A percentile compares a stretch with the other conserved stretches of the same genome.
phyloP scores from a whole-genome alignment of 2,797 vertebrate species.

The Megalops cyprinoides region DNA sequence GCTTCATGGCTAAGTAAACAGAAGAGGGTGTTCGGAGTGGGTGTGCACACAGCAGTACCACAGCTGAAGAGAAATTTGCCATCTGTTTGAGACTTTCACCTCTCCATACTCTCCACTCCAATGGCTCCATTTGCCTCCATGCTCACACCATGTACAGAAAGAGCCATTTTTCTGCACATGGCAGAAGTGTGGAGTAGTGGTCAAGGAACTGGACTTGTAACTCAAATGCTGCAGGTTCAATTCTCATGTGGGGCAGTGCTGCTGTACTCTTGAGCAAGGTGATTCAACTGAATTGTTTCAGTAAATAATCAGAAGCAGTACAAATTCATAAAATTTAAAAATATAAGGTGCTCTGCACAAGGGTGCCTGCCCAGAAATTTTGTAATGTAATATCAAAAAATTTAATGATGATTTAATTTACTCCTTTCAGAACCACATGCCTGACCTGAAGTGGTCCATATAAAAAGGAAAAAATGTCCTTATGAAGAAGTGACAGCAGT shows the following conservation, averaged over 20 bases:
- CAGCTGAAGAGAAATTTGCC: constrained; percentile 55
- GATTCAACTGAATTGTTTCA: too few species aligned
- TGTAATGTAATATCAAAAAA: too few species aligned
- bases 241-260: too few species aligned
- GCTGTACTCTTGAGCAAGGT: too few species aligned
- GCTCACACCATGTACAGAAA: neutral
- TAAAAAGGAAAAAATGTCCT: neutral
- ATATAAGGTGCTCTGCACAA: too few species aligned
- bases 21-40: constrained; percentile 46
- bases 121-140: neutral
- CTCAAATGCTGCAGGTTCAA: too few species aligned
- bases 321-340: too few species aligned
- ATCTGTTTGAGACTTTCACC: constrained; percentile 33
- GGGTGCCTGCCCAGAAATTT: too few species aligned
- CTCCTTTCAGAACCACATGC: constrained; percentile 23
- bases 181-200: too few species aligned
- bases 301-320: too few species aligned
- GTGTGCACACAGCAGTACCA: constrained; percentile 51
- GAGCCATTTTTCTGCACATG: neutral
- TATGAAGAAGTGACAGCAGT: neutral
- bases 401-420: too few species aligned
- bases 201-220: too few species aligned
- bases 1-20: constrained; percentile 65
- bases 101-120: neutral
- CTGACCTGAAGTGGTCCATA: constrained; percentile 1